phyloP scores from a whole-genome alignment of 2,888 invertebrate species.

The Oegoconia quadripuncta region DNA sequence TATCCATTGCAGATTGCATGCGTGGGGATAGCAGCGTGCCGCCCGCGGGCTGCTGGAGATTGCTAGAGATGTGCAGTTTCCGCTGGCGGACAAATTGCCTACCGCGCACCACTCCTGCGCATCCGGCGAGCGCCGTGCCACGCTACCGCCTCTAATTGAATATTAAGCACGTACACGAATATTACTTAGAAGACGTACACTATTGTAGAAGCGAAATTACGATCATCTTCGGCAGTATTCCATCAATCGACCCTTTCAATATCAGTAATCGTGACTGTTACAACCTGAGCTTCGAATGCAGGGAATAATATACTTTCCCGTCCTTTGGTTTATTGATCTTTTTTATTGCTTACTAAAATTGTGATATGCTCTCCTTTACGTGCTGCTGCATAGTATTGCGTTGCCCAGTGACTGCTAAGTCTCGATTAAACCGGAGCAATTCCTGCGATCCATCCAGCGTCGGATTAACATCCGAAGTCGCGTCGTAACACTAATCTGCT shows the following conservation, averaged over 20 bases:
- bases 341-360: not conserved
- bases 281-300: not conserved
- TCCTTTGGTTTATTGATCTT: not conserved
- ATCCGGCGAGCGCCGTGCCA: conserved; percentile 40
- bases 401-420: conserved; percentile 59
- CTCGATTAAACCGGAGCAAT: conserved; percentile 69
- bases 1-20: not conserved
- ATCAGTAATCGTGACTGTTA: conserved; percentile 16
- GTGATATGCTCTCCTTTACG: not conserved
- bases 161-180: conserved; percentile 34
- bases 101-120: conserved; percentile 29
- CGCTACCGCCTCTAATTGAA: conserved; percentile 45
- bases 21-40: conserved; percentile 8
- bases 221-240: conserved; percentile 27
- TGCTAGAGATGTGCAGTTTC: conserved; percentile 57
- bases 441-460: conserved; percentile 71
- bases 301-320: not conserved
- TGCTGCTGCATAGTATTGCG: too few species aligned
- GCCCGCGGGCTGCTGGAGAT: conserved; percentile 46
- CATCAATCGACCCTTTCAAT: conserved; percentile 21
- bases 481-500: conserved; percentile 76
- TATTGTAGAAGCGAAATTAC: conserved; percentile 25
- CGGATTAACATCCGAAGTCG: conserved; percentile 73
- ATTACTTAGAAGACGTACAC: conserved; percentile 33
- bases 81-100: conserved; percentile 56